Evolutionary conservation across 2,888 invertebrate species (phyloP).

Genomic region (Agrilus mali): DNA sequence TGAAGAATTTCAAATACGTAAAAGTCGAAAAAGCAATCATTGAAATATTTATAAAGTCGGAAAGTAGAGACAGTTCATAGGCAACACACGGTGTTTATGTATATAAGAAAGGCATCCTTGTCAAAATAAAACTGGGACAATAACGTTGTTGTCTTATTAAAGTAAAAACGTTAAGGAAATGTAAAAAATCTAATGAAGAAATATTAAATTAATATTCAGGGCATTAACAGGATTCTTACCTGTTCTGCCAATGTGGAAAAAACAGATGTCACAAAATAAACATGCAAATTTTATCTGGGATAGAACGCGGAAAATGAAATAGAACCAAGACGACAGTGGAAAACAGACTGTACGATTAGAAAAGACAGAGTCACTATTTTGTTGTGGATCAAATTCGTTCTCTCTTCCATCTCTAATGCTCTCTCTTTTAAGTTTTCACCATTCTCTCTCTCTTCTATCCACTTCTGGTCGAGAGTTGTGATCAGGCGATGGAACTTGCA

Average conservation of each 20-base stretch:
- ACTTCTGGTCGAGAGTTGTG: slow-evolving; percentile 28
- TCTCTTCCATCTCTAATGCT: slow-evolving; percentile 35
- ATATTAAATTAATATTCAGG: slow-evolving; percentile 7
- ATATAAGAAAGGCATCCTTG: too few species aligned
- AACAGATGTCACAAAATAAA: slow-evolving; percentile 26
- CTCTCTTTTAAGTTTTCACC: slow-evolving; percentile 37
- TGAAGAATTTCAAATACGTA: too few species aligned
- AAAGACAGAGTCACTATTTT: slow-evolving; percentile 38
- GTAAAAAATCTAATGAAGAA: not conserved
- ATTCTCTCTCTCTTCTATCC: slow-evolving; percentile 35
- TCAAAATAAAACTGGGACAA: slow-evolving; percentile 3
- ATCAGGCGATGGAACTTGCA: slow-evolving; percentile 21
- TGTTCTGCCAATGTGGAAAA: slow-evolving; percentile 16
- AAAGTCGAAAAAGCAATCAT: too few species aligned
- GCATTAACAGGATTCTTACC: slow-evolving; percentile 32
- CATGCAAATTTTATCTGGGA: slow-evolving; percentile 28
- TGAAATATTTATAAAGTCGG: too few species aligned
- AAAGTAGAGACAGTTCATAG: too few species aligned
- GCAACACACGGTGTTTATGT: too few species aligned
- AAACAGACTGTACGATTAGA: slow-evolving; percentile 36
- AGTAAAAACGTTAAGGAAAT: slow-evolving; percentile 1
- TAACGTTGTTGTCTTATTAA: slow-evolving; percentile 4
- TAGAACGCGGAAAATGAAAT: slow-evolving; percentile 26
- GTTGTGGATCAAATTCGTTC: slow-evolving; percentile 40
- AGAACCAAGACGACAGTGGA: slow-evolving; percentile 31